A percentile compares a stretch with the other conserved stretches of the same genome.
phyloP scores from a whole-genome alignment of 2,888 invertebrate species.

The Amaurobius ferox region DNA sequence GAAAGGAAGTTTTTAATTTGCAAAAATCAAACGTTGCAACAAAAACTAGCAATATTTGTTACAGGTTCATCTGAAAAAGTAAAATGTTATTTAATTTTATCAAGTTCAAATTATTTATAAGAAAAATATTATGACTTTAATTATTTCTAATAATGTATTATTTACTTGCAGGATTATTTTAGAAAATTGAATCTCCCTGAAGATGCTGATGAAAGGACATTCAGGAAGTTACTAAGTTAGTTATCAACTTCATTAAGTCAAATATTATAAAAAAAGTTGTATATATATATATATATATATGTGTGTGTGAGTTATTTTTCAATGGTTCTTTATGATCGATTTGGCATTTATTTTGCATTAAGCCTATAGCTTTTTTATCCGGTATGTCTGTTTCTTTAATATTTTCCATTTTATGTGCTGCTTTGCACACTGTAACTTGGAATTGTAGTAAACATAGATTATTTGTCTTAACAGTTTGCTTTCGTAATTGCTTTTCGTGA shows the following conservation, averaged over 20 bases:
- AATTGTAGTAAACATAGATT: too few relatives aligned
- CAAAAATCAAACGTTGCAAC: conserved; percentile 3
- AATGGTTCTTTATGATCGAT: too few relatives aligned
- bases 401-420: too few relatives aligned
- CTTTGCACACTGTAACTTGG: too few relatives aligned
- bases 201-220: conserved; percentile 3
- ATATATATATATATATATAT: too few relatives aligned
- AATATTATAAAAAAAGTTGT: neutral
- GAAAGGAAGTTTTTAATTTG: neutral
- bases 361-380: too few relatives aligned
- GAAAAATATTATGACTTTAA: neutral
- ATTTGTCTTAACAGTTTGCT: too few relatives aligned
- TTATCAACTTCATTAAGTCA: neutral
- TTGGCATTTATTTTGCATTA: too few relatives aligned
- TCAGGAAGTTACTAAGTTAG: conserved; percentile 16
- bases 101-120: too few relatives aligned
- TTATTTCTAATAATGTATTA: neutral
- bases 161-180: conserved; percentile 29
- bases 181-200: conserved; percentile 2
- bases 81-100: neutral
- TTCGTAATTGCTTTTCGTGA: too few relatives aligned
- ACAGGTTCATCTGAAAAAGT: conserved; percentile 24
- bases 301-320: too few relatives aligned
- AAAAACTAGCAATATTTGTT: conserved; percentile 19
- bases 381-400: too few relatives aligned